Evolutionary conservation across 2,113 vertebrate genomes (phyloP), one percentile per base, ranked within the genome.

Genomic region (Electrona antarctica): DNA sequence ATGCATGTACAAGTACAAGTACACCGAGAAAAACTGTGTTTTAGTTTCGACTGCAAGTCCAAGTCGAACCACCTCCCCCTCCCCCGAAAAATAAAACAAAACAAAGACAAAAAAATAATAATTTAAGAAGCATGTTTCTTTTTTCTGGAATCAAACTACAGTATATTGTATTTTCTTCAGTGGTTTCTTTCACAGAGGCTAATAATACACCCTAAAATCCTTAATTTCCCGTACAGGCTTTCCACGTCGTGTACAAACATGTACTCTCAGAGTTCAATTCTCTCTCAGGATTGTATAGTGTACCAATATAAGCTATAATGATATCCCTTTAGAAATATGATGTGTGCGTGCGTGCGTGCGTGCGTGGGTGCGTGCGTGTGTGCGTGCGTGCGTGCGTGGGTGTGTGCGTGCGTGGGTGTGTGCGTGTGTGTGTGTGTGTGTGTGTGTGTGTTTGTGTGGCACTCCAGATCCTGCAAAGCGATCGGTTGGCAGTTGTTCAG

Each of bases 91-190:
- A 83, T 41, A 67, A 79, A 79, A 46, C 54, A 45, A 67, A 79
- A 79, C 71, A 62, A 87, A 75, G 10, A 55, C 50, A 46, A 59
- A 83, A 33, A 47, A 67, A 79, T 77, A 91, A 88, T 87, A 90
- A 89, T 91, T 91, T 90, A 90, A 89, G 84, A 87, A 87, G 83
- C 87, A 82, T 85, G 85, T 88, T 87, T 86, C 74, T 80, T 86
- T 85, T 80, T 41, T 41, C 33, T 91, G 89, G 86, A 93, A 88
- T 93, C 86, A 86, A 87, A 78, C 88, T 81, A 89, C 88, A 92
- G 82, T 85, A 91, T 88, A 29, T 77, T 68, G 78, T 21, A 21
- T 83, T 89, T 83, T 89, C 88, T 84, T 90, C 88, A 87, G 86
- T 92, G 85, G 89, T 88, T 90, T 33, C 52, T 48, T 91, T 86